phyloP scores from a whole-genome alignment of 2,113 vertebrate genomes.

The Microtus ochrogaster region DNA sequence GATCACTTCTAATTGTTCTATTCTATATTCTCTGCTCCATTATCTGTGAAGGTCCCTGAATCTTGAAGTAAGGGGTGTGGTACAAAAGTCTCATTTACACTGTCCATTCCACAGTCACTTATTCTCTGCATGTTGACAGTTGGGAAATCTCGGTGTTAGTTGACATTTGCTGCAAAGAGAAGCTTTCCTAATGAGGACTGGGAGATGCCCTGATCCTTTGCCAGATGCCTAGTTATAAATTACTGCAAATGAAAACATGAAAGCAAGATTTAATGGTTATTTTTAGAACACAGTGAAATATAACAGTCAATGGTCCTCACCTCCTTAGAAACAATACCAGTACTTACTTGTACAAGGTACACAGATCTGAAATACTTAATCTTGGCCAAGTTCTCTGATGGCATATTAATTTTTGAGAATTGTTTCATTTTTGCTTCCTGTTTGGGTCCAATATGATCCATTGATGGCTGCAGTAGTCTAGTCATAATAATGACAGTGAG shows the following conservation, averaged over 20 bases:
- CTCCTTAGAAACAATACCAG: background rate
- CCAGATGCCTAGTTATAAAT: background rate
- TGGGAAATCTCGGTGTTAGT: background rate
- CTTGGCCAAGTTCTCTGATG: background rate
- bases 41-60: background rate
- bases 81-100: background rate
- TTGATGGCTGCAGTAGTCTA: background rate
- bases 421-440: background rate
- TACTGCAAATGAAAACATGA: background rate
- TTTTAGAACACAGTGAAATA: background rate
- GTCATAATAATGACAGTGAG: background rate
- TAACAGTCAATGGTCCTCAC: background rate
- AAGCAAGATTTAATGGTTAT: background rate
- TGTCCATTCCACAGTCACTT: background rate
- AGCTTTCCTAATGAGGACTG: background rate
- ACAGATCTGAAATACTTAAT: background rate
- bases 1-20: background rate
- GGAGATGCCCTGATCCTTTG: background rate
- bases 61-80: background rate
- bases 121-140: background rate
- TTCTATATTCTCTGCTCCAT: background rate
- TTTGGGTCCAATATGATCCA: background rate
- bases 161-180: too few relatives aligned
- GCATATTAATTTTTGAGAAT: background rate
- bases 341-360: background rate